Percentiles rank a stretch among this genome's conserved stretches.
Conservation (phyloP, 2,797 vertebrate genomes). For the Karalla daura region DNA sequence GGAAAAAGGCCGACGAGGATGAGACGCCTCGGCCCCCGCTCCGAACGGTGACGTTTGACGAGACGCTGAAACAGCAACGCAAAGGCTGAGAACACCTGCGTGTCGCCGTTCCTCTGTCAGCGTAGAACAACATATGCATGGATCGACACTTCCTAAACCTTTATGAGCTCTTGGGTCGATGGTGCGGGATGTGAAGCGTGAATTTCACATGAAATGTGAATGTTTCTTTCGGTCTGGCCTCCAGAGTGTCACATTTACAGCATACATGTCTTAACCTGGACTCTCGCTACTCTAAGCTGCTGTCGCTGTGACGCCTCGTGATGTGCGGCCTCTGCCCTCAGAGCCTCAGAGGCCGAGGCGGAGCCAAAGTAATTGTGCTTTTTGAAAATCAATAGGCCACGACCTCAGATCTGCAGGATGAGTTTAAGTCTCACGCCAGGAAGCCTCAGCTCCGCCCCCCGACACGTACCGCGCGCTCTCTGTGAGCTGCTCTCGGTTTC, state of each 20-base stretch:
- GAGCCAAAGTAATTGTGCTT: slow-evolving; percentile 21
- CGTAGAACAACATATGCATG: slow-evolving; percentile 11
- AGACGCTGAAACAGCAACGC: neutral
- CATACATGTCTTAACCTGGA: no score
- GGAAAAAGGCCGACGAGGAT: neutral
- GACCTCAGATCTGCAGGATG: slow-evolving; percentile 43
- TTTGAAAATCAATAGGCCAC: slow-evolving; percentile 43
- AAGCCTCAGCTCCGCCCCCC: no score
- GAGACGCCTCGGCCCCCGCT: neutral
- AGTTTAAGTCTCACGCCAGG: slow-evolving; percentile 25
- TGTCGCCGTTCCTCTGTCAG: slow-evolving; percentile 28
- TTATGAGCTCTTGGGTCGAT: neutral
- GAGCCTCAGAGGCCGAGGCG: slow-evolving; percentile 6
- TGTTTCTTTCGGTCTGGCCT: no score
- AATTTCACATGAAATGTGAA: neutral
- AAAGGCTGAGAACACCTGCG: neutral
- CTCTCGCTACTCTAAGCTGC: no score
- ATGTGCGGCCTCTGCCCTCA: neutral
- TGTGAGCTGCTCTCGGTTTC: slow-evolving; percentile 17
- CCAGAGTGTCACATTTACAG: no score
- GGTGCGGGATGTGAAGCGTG: neutral
- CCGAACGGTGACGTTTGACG: neutral
- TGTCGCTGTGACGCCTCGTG: neutral
- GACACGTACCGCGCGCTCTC: slow-evolving; percentile 1
- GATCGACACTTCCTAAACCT: slow-evolving; percentile 2